Evolutionary conservation across 2,797 vertebrate species (phyloP), one percentile per base, ranked within the genome.

Genomic region (Steatocranus sp.): DNA sequence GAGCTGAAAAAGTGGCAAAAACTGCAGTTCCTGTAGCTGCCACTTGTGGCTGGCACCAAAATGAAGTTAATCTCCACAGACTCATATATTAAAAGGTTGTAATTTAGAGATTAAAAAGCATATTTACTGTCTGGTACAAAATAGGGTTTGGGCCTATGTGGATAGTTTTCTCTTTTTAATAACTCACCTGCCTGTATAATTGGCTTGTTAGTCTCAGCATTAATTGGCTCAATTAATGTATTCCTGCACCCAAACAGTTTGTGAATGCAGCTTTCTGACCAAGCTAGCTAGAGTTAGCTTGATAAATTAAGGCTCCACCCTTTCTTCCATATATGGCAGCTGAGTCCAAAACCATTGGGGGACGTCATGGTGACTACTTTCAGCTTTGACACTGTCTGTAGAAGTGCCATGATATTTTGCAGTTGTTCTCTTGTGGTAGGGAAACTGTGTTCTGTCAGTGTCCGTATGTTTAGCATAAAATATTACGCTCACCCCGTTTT

Each of bases 191-290:
- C 56, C 10, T 61, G 51, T 27, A 54, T 54, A 15, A 54, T 58
- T 0, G 27, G 27, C 0, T 34, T 34, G 56, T 3, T 61, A 61
- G 56, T n/a, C 30, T 61, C 10, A 34, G 56, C 2, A 34, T 11
- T 34, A 58, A 58, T n/a, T 58, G 17, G 9, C 54, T 58, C 10
- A n/a, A n/a, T 61, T 61, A n/a, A 34, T 0, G 0, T 0, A 61
- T 3, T 61, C 30, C 56, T n/a, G 30, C 4, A 61, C 10, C 56
- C 10, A 8, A 61, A 34, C 56, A 34, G 30, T 61, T 1, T 34
- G 17, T 34, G 30, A 61, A 34, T 34, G 56, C 17, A 61, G 30
- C 6, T 61, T 34, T 34, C 30, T 61, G 30, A 12, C 3, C 30
- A n/a, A 61, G 30, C 56, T 61, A 61, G 56, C 56, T 61, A 61